phyloP scores from a whole-genome alignment of 2,113 vertebrate species.

The Centropristis striata region DNA sequence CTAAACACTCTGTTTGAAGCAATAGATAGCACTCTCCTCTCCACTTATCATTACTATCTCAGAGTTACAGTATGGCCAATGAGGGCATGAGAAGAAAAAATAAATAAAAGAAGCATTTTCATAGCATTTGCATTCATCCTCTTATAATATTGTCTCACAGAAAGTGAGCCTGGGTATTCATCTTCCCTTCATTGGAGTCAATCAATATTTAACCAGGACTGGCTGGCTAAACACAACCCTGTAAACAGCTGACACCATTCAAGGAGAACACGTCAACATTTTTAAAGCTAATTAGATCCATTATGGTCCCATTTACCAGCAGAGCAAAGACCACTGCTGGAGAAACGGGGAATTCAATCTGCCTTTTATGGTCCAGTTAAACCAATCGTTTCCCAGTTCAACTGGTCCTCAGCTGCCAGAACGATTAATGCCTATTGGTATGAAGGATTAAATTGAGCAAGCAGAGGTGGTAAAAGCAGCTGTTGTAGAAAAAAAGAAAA shows the following conservation, averaged over 20 bases:
- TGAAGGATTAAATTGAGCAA: constrained; percentile 17
- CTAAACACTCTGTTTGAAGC: background rate
- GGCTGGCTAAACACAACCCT: constrained; percentile 22
- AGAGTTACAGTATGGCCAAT: background rate
- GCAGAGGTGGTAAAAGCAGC: constrained; percentile 25
- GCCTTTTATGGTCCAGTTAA: constrained; percentile 42
- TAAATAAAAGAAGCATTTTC: background rate
- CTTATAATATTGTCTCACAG: background rate
- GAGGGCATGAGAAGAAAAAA: background rate
- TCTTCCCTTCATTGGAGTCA: background rate
- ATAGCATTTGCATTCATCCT: background rate
- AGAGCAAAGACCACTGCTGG: constrained; percentile 1
- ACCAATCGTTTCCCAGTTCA: background rate
- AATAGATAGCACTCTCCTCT: background rate
- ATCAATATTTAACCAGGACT: constrained; percentile 36
- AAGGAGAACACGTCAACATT: constrained; percentile 13
- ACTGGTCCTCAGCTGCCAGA: background rate
- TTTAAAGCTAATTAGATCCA: constrained; percentile 57
- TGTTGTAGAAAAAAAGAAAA: constrained; percentile 1
- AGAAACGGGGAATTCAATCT: background rate
- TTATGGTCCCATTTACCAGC: constrained; percentile 27
- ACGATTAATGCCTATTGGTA: background rate
- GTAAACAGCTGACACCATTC: constrained; percentile 37
- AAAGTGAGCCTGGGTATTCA: background rate
- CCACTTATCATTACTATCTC: background rate